Conservation (phyloP, 2,888 invertebrate species). For the Drosophila monieri region DNA sequence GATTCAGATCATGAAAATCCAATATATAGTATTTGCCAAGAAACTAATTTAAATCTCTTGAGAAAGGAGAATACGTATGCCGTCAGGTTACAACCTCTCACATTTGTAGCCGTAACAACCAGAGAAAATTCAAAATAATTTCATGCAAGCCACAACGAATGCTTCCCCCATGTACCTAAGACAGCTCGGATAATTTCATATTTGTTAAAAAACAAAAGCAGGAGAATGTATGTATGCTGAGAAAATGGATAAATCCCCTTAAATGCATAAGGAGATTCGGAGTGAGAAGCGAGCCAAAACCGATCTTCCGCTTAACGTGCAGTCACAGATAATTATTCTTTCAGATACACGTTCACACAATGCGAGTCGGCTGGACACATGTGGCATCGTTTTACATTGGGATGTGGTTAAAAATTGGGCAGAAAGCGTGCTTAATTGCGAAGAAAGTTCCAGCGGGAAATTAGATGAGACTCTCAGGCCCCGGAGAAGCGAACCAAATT, state of each 20-base stretch:
- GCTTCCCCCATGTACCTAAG: conserved; percentile 48
- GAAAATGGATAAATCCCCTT: not conserved
- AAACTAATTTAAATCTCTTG: not conserved
- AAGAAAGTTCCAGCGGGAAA: conserved; percentile 64
- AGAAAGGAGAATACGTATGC: not conserved
- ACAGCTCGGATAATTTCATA: conserved; percentile 68
- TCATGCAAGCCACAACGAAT: conserved; percentile 34
- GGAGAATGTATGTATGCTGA: not conserved
- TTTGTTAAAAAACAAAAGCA: conserved; percentile 62
- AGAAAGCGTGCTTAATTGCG: conserved; percentile 77
- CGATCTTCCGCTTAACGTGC: conserved; percentile 64
- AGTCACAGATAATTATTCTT: conserved; percentile 47
- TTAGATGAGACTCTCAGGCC: conserved; percentile 51
- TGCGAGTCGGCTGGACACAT: conserved; percentile 49
- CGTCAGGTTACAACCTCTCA: not conserved
- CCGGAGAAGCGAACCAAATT: conserved; percentile 75
- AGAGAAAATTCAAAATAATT: conserved; percentile 36
- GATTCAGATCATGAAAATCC: conserved; percentile 8
- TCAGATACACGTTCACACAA: conserved; percentile 32
- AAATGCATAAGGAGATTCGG: conserved; percentile 24
- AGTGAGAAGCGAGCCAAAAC: conserved; percentile 70
- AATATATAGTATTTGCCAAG: not conserved
- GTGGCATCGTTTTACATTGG: conserved; percentile 75
- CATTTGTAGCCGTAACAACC: conserved; percentile 27
- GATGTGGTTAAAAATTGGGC: conserved; percentile 70